These are phyloP conservation scores for Rhodeus uyekii DNA, from an alignment of 2,797 vertebrate genomes.

Conservation along the genomic window DNA sequence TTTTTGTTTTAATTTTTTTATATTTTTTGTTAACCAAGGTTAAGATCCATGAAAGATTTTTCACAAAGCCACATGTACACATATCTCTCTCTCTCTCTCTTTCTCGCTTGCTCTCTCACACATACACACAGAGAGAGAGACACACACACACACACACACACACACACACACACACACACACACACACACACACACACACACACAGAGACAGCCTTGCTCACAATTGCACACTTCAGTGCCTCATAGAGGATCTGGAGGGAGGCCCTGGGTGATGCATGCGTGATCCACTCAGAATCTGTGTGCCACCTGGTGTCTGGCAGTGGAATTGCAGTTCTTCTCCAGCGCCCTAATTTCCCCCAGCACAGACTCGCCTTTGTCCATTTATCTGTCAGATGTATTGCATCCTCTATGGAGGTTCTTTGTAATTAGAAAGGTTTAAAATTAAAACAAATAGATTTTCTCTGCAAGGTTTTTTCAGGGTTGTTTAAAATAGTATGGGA, in stretches of 20 bases:
- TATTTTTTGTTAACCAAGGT: background rate
- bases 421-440: background rate
- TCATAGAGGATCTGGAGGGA: conserved; percentile 1
- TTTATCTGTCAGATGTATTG: conserved; percentile 17
- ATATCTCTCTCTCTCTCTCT: too few relatives aligned
- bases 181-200: background rate
- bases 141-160: too few relatives aligned
- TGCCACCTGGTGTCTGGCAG: conserved; percentile 46
- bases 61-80: too few relatives aligned
- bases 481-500: background rate
- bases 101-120: too few relatives aligned
- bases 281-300: background rate
- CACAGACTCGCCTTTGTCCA: conserved; percentile 30
- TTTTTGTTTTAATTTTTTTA: background rate
- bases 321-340: conserved; percentile 11
- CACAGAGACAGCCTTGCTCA: background rate
- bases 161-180: background rate
- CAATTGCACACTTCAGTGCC: conserved; percentile 11
- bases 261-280: background rate
- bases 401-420: background rate
- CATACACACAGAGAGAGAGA: background rate
- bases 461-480: background rate
- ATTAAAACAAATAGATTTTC: background rate
- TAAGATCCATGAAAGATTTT: background rate
- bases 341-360: conserved; percentile 2